Evolutionary conservation across 2,113 vertebrate genomes (phyloP).

Genomic region (Diadophis punctatus): DNA sequence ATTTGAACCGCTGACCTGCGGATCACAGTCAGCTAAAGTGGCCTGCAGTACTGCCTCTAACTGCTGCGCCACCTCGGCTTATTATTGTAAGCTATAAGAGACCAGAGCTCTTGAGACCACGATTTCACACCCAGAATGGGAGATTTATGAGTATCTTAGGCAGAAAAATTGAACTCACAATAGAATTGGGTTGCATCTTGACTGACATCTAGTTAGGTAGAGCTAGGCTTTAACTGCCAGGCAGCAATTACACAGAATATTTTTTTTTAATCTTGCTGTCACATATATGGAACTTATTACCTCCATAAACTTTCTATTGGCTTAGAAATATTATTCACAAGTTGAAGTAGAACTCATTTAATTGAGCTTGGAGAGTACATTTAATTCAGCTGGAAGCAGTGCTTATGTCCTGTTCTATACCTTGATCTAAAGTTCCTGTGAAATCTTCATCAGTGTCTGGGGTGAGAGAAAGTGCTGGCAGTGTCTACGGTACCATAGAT

Average conservation of each 20-base stretch:
- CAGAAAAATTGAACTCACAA: neutral
- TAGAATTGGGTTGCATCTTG: neutral
- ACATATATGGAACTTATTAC: neutral
- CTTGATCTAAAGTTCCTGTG: neutral
- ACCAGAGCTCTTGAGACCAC: no score
- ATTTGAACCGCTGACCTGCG: no score
- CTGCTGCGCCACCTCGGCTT: no score
- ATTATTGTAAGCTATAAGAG: neutral
- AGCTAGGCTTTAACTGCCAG: neutral
- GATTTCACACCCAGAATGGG: neutral
- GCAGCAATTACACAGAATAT: neutral
- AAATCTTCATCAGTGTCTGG: neutral
- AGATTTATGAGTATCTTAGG: neutral
- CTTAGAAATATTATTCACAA: neutral
- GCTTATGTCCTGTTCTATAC: neutral
- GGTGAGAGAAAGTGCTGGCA: neutral
- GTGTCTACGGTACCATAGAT: neutral
- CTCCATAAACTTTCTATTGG: neutral
- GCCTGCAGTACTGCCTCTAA: no score
- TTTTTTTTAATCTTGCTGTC: neutral
- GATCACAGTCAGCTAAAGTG: no score
- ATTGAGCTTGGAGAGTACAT: neutral
- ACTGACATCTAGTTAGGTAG: neutral
- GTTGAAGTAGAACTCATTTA: neutral
- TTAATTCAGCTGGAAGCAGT: neutral